Percentiles rank a stretch among this genome's conserved stretches.
These are phyloP conservation scores for Homarus gammarus DNA, from an alignment of 2,888 invertebrate genomes.

Conservation along the genomic window DNA sequence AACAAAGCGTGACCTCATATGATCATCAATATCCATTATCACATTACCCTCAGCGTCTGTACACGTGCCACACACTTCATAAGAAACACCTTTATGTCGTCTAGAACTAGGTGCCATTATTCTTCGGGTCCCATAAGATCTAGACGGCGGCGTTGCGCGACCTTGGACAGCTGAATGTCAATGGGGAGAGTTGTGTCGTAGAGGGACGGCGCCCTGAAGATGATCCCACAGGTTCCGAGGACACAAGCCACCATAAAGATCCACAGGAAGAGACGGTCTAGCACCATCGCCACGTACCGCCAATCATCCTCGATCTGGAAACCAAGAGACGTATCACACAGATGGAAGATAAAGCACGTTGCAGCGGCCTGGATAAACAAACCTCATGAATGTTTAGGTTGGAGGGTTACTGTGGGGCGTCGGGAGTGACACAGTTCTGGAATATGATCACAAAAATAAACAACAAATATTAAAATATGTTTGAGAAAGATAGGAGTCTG, in stretches of 20 bases:
- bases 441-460: no score
- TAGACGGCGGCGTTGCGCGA: constrained; percentile 69
- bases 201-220: constrained; percentile 92
- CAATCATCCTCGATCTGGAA: constrained; percentile 93
- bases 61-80: neutral
- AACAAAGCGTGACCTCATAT: neutral
- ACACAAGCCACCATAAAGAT: constrained; percentile 94
- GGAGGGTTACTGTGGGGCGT: no score
- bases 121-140: constrained; percentile 75
- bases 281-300: constrained; percentile 97
- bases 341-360: neutral
- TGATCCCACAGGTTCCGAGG: constrained; percentile 94
- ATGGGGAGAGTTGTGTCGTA: constrained; percentile 92
- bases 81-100: neutral
- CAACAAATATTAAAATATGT: no score
- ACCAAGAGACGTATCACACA: neutral
- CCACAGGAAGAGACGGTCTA: constrained; percentile 95
- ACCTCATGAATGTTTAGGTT: no score
- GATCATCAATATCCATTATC: neutral
- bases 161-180: constrained; percentile 80
- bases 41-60: neutral
- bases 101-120: constrained; percentile 51
- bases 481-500: no score
- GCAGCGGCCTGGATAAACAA: neutral
- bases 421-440: no score